Evolutionary conservation across 2,797 vertebrate species (phyloP).

Genomic region (Labroides dimidiatus): DNA sequence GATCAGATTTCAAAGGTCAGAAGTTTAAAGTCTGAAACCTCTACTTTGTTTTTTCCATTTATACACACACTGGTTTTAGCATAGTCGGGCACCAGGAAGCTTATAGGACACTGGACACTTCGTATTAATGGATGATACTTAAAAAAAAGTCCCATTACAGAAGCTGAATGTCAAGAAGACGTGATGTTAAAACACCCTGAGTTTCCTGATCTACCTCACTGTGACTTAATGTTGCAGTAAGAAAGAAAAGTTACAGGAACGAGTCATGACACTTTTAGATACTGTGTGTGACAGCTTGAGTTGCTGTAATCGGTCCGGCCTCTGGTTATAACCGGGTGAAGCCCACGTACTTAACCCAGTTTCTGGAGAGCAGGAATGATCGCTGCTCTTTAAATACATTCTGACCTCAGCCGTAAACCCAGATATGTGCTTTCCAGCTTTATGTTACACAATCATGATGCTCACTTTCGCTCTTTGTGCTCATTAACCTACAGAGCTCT

Average conservation of each 20-base stretch:
- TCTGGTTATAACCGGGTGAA: slow-evolving; percentile 9
- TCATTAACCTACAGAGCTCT: slow-evolving; percentile 8
- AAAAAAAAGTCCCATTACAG: neutral
- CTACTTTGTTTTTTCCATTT: neutral
- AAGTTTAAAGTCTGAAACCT: neutral
- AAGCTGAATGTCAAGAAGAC: neutral
- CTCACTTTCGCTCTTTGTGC: slow-evolving; percentile 29
- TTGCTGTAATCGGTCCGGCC: slow-evolving; percentile 1
- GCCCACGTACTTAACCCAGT: slow-evolving; percentile 43
- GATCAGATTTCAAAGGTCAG: neutral
- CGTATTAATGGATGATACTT: neutral
- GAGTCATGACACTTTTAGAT: neutral
- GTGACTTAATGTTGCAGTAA: neutral
- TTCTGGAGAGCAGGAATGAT: slow-evolving; percentile 31
- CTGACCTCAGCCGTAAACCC: slow-evolving; percentile 56
- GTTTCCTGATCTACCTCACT: neutral
- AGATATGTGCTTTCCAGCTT: slow-evolving; percentile 31
- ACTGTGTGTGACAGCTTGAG: neutral
- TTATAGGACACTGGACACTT: slow-evolving; percentile 31
- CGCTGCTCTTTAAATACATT: slow-evolving; percentile 62
- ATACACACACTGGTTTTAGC: neutral
- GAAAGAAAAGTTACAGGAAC: neutral
- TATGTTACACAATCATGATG: slow-evolving; percentile 35
- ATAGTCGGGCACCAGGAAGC: slow-evolving; percentile 3
- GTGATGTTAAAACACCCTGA: neutral